Conservation (phyloP, 64 coral and sea anemone species). For the Pocillopora damicornis region DNA sequence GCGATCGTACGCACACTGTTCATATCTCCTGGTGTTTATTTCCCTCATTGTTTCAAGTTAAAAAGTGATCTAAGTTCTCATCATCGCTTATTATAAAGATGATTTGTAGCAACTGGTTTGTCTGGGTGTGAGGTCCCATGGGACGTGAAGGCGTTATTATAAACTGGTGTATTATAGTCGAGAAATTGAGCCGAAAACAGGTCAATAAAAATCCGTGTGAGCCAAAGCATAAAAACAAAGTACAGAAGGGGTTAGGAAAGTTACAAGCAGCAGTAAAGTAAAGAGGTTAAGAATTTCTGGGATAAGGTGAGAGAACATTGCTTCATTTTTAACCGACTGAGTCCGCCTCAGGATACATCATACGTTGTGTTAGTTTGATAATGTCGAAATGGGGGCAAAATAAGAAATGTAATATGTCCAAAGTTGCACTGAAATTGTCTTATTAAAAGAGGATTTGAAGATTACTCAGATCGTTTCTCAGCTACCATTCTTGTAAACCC, state of each 20-base stretch:
- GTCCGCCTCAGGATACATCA: not conserved
- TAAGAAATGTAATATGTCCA: not conserved
- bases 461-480: not conserved
- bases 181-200: not conserved
- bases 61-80: not conserved
- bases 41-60: not conserved
- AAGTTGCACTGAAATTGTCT: not conserved
- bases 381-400: no score
- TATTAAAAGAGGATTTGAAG: not conserved
- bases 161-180: not conserved
- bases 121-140: constrained; percentile 33
- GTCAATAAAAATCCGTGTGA: not conserved
- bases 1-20: not conserved
- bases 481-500: not conserved
- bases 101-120: not conserved
- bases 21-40: not conserved
- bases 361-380: not conserved
- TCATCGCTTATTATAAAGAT: constrained; percentile 15
- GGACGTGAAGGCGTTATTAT: constrained; percentile 14
- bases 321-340: not conserved
- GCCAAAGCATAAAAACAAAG: not conserved
- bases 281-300: not conserved
- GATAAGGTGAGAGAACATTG: not conserved
- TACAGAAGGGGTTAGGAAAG: not conserved
- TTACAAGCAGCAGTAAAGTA: not conserved